Evolutionary conservation across 1,140 invertebrate genomes (phyloP).

Genomic region (Lerema accius): DNA sequence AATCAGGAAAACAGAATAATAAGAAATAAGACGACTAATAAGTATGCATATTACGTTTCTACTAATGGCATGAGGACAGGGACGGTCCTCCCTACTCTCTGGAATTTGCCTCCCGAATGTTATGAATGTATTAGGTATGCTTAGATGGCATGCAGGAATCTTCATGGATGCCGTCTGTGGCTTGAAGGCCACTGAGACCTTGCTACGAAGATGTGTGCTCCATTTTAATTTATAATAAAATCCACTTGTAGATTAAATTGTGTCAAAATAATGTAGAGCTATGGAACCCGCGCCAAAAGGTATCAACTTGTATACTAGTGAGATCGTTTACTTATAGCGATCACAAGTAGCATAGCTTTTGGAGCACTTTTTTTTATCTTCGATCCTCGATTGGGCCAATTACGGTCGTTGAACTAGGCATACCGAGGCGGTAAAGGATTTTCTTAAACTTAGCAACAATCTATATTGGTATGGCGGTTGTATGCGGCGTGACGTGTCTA

Average conservation of each 20-base stretch:
- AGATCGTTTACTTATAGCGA: no score
- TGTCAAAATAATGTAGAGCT: no score
- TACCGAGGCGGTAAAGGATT: no score
- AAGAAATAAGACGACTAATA: conserved; percentile 33
- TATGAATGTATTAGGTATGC: conserved; percentile 49
- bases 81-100: conserved; percentile 33
- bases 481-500: no score
- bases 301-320: no score
- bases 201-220: conserved; percentile 4
- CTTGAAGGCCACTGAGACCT: conserved; percentile 40
- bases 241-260: not conserved
- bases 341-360: no score
- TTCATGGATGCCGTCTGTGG: conserved; percentile 45
- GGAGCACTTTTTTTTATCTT: no score
- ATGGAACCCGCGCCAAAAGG: no score
- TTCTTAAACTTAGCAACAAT: no score
- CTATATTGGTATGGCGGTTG: no score
- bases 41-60: conserved; percentile 49
- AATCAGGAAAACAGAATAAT: conserved; percentile 32
- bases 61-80: conserved; percentile 45
- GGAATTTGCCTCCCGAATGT: conserved; percentile 40
- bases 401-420: no score
- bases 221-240: not conserved
- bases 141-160: conserved; percentile 45
- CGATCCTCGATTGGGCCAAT: no score